Percentiles rank a stretch among this genome's conserved stretches.
Evolutionary conservation across 2,797 vertebrate species (phyloP).

Genomic region (Molothrus ater): DNA sequence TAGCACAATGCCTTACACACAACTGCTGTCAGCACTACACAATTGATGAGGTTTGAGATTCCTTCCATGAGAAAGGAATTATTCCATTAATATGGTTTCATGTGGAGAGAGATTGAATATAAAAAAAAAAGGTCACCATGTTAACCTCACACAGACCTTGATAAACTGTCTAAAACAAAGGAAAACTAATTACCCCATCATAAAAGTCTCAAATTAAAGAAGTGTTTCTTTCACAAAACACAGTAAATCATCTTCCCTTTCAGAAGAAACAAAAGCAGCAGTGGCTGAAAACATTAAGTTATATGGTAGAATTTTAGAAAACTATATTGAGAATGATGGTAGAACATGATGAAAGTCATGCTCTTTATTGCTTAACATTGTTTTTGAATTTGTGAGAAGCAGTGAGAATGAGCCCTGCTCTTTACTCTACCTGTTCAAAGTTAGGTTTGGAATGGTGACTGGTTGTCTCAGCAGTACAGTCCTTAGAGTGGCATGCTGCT

Average conservation of each 20-base stretch:
- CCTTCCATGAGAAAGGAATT: neutral
- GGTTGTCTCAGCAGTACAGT: neutral
- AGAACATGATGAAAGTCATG: neutral
- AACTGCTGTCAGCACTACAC: neutral
- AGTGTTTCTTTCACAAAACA: neutral
- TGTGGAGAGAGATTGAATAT: neutral
- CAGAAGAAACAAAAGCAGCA: neutral
- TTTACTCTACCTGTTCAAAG: slow-evolving; percentile 61
- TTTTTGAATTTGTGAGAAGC: neutral
- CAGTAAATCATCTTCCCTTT: neutral
- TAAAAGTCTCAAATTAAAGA: neutral
- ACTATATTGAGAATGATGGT: neutral
- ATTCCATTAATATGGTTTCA: neutral
- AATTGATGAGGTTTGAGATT: neutral
- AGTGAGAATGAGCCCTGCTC: neutral
- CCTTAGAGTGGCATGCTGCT: neutral
- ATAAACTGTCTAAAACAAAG: neutral
- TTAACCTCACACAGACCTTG: neutral
- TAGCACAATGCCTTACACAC: neutral
- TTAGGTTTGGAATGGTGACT: neutral
- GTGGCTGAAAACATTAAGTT: neutral
- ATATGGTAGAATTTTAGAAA: neutral
- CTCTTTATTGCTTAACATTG: neutral
- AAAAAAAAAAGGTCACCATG: neutral
- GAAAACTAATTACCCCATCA: neutral